Conservation (phyloP, 2,113 vertebrate species). For the Pyxicephalus adspersus region DNA sequence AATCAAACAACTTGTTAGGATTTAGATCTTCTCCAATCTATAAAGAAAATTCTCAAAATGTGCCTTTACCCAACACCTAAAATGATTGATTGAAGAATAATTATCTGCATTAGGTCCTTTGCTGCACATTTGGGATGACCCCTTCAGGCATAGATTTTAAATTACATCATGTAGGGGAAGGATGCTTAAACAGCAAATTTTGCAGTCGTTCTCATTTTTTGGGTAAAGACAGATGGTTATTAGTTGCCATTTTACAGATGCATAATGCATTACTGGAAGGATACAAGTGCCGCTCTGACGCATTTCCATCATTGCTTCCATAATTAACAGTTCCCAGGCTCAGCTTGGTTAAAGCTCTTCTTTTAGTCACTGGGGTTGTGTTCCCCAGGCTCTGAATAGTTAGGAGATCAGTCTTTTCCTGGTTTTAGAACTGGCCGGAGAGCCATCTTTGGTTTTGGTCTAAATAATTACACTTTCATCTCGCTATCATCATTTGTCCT, state of each 20-base stretch:
- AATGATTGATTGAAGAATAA: too few species aligned
- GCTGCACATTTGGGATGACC: too few species aligned
- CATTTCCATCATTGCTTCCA: conserved; percentile 68
- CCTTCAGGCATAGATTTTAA: too few species aligned
- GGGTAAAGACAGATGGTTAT: conserved; percentile 66
- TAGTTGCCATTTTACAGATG: conserved; percentile 73
- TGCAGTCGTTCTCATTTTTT: conserved; percentile 64
- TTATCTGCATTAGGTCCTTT: too few species aligned
- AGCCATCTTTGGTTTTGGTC: conserved; percentile 65
- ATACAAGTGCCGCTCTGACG: conserved; percentile 75
- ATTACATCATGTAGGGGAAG: too few species aligned
- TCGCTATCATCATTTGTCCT: conserved; percentile 76
- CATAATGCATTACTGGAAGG: conserved; percentile 73
- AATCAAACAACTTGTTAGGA: too few species aligned
- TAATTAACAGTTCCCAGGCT: conserved; percentile 75
- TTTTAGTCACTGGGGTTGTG: conserved; percentile 72
- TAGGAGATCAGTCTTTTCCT: neutral
- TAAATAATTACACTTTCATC: conserved; percentile 72
- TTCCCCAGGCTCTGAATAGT: conserved; percentile 60
- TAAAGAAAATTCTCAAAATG: too few species aligned
- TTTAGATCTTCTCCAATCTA: too few species aligned
- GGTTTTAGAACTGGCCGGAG: conserved; percentile 64
- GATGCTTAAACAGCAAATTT: neutral
- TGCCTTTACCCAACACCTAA: too few species aligned
- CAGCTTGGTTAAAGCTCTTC: conserved; percentile 74